phyloP scores from a whole-genome alignment of 2,113 vertebrate species.

The Nyctereutes procyonoides region DNA sequence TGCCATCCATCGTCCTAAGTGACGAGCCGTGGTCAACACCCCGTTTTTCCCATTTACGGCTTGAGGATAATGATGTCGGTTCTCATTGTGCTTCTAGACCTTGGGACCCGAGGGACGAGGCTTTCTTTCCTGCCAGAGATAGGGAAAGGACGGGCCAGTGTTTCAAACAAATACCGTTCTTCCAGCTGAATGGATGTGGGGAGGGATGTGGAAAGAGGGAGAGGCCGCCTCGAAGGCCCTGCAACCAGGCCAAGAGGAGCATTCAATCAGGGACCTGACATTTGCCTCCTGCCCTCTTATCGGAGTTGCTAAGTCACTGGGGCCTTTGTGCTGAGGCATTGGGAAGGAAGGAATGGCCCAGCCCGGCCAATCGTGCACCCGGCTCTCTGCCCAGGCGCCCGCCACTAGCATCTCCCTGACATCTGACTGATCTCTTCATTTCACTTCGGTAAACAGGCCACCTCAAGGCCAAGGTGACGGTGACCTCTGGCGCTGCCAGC shows the following conservation, averaged over 20 bases:
- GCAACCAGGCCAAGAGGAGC: constrained; percentile 69
- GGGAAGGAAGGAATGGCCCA: constrained; percentile 72
- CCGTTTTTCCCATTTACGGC: neutral
- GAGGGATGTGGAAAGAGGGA: neutral
- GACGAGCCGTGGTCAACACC: neutral
- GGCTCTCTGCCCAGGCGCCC: constrained; percentile 43
- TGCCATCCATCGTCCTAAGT: neutral
- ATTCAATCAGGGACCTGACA: constrained; percentile 80
- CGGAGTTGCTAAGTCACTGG: constrained; percentile 79
- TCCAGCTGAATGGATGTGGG: neutral
- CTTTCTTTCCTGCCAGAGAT: constrained; percentile 49
- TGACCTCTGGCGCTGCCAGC: constrained; percentile 25
- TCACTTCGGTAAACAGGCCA: constrained; percentile 70
- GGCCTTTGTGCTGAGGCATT: constrained; percentile 73
- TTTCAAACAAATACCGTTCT: constrained; percentile 68
- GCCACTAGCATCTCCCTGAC: constrained; percentile 76
- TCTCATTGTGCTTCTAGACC: constrained; percentile 8
- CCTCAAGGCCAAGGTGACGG: constrained; percentile 75
- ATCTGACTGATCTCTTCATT: constrained; percentile 74
- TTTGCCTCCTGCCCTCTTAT: constrained; percentile 84
- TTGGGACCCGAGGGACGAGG: neutral
- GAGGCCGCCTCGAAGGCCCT: constrained; percentile 55
- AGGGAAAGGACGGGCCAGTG: neutral
- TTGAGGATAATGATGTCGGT: neutral
- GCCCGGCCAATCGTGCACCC: neutral